Conservation (phyloP, 2,797 vertebrate genomes). For the Mus caroli region DNA sequence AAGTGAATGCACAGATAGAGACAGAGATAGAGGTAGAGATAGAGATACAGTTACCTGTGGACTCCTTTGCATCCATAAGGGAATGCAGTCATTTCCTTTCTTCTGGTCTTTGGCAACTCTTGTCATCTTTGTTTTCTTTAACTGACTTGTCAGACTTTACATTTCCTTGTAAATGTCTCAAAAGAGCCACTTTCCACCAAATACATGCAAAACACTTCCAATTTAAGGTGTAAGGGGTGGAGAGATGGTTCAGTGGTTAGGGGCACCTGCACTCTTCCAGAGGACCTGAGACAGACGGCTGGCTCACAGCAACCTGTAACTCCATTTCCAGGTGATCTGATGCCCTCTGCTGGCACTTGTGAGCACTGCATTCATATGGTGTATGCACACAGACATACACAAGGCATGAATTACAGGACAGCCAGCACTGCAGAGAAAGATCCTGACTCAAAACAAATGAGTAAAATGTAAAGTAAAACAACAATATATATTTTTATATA, state of each 20-base stretch:
- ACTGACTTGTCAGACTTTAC: neutral
- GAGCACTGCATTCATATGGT: neutral
- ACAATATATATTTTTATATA: neutral
- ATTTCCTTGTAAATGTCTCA: neutral
- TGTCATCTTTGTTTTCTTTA: conserved; percentile 25
- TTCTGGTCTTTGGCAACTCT: neutral
- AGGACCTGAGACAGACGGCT: neutral
- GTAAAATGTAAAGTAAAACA: neutral
- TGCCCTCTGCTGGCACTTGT: neutral
- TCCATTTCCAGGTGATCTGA: neutral
- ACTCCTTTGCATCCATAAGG: neutral
- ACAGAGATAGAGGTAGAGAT: too few relatives aligned
- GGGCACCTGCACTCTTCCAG: neutral
- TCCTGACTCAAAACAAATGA: neutral
- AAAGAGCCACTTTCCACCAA: neutral
- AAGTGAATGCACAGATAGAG: neutral
- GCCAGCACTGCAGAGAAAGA: neutral
- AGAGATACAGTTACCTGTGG: neutral
- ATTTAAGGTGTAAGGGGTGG: neutral
- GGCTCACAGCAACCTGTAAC: neutral
- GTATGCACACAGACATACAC: neutral
- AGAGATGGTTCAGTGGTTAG: neutral
- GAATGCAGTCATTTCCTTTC: neutral
- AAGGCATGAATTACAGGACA: neutral
- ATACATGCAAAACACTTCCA: neutral